Base-by-base conservation (phyloP, 2,888 invertebrate species). In the Tenthredo notha region DNA sequence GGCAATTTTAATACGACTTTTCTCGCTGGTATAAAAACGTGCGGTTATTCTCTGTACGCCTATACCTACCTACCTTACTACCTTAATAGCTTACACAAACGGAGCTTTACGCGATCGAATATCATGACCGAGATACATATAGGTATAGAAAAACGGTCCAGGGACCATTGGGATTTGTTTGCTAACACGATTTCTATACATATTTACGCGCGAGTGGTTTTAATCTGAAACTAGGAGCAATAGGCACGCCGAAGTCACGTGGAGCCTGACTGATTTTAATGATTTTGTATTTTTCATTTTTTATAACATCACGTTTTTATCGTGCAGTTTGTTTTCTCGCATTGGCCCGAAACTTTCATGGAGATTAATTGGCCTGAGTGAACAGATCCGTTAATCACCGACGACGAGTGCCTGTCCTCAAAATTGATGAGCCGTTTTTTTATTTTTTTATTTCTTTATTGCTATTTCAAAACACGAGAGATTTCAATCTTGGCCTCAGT, bases 1-100 rank as follows among this genome's bases (percentile, higher is more conserved):
- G 92, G 92, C 89, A 90, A 89, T 88, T 84, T 80, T 85, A 65
- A 75, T 84, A 84, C 72, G 40, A 77, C n/a, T 33, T 33, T 33
- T 33, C 77, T 29, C 18, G 37, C 18, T 70, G 33, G 70, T 21
- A 43, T 43, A 74, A 21, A 12, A 43, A 43, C 74, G 25, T 75
- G 74, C 58, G 54, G 15, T 29, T 84, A 67, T 47, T 0, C 74
- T 40, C 18, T n/a, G 7, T n/a, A n/a, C 18, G 18, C 40, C 70
- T 33, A 9, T 47, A 15, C 18, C 47, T 10, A 75, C 72, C n/a
- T 43, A 40, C 40, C 37, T 15, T 9, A 10, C 18, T n/a, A 50
- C 18, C 18, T 50, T 18, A 4, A 21, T 9, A 61, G 21, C 61
- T 21, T 25, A 61, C 61, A 61, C 61, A 61, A 21, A 61, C 61